Conservation (phyloP, 2,888 invertebrate genomes). For the Clivina fossor region DNA sequence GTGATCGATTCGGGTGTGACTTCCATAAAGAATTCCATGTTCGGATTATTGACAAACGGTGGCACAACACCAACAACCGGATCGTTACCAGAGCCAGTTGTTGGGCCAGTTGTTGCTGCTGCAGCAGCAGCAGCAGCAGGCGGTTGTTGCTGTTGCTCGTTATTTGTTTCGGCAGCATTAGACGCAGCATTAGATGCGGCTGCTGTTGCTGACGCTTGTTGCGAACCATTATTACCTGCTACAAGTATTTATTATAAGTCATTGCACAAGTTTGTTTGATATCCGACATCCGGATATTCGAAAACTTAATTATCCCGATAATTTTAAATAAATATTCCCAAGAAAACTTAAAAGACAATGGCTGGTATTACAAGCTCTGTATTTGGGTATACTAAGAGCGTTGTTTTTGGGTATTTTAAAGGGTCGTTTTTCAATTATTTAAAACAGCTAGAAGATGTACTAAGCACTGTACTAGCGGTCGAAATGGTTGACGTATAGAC, state of each 20-base stretch:
- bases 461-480: no score
- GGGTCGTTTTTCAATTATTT: no score
- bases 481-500: no score
- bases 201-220: conserved; percentile 20
- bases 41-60: conserved; percentile 48
- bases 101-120: conserved; percentile 7
- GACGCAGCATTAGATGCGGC: conserved; percentile 34
- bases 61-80: conserved; percentile 26
- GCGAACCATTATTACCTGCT: conserved; percentile 27
- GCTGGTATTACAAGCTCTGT: no score
- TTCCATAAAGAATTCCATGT: conserved; percentile 65
- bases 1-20: conserved; percentile 56
- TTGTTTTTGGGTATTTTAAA: no score
- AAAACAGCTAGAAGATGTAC: no score
- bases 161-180: conserved; percentile 23
- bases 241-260: no score
- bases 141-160: conserved; percentile 19
- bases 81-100: conserved; percentile 3
- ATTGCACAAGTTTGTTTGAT: conserved; percentile 39
- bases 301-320: no score
- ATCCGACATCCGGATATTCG: no score
- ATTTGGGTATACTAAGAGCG: no score
- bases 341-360: no score
- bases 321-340: no score
- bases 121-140: conserved; percentile 8